phyloP scores from a whole-genome alignment of 2,888 invertebrate species.

The Heteropelma amictum region DNA sequence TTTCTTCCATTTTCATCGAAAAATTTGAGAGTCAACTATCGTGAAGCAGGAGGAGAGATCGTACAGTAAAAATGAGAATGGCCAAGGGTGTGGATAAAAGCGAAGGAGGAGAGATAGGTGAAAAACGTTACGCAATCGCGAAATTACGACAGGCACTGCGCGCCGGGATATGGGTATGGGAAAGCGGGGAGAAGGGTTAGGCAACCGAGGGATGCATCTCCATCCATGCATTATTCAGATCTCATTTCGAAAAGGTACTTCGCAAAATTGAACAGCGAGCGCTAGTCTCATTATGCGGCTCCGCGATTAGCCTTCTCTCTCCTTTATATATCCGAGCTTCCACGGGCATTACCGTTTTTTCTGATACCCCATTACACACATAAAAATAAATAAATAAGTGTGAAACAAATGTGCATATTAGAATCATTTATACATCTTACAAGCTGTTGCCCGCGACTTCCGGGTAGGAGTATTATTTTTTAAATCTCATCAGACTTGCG shows the following conservation, averaged over 20 bases:
- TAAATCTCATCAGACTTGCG: too few species aligned
- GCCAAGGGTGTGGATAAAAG: slow-evolving; percentile 16
- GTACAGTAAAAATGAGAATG: slow-evolving; percentile 10
- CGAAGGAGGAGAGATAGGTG: slow-evolving; percentile 23
- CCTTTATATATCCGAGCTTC: neutral
- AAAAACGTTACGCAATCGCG: slow-evolving; percentile 58
- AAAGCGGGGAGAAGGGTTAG: slow-evolving; percentile 12
- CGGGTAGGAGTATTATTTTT: too few species aligned
- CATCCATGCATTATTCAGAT: slow-evolving; percentile 63
- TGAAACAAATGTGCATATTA: neutral
- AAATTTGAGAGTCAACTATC: slow-evolving; percentile 52
- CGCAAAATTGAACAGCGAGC: slow-evolving; percentile 59
- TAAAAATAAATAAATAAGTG: neutral
- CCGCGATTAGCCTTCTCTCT: slow-evolving; percentile 54
- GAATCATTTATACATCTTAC: slow-evolving; percentile 25
- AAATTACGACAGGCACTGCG: slow-evolving; percentile 56
- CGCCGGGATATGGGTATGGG: neutral
- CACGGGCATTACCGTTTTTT: slow-evolving; percentile 14
- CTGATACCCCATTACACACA: slow-evolving; percentile 3
- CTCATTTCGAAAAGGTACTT: slow-evolving; percentile 62
- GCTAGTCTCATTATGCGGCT: slow-evolving; percentile 56
- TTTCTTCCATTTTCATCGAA: slow-evolving; percentile 26
- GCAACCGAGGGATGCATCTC: slow-evolving; percentile 57
- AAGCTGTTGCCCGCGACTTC: too few species aligned
- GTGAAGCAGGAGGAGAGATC: neutral